A percentile compares a stretch with the other conserved stretches of the same genome.
Evolutionary conservation across 2,888 invertebrate species (phyloP).

Genomic region (Nipponacmea schrenckii): DNA sequence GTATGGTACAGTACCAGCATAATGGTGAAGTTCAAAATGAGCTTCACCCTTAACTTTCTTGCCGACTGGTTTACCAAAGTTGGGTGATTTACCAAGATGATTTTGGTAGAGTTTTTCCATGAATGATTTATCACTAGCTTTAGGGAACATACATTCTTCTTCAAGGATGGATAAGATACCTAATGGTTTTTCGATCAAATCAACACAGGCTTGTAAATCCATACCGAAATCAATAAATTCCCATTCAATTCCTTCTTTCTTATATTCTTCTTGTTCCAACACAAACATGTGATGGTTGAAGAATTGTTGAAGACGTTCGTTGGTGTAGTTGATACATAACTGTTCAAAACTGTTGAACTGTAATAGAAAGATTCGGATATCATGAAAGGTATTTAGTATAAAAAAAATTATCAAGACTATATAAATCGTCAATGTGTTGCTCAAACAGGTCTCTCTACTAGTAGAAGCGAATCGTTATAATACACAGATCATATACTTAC

Average conservation of each 20-base stretch:
- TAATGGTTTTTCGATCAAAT: conserved; percentile 86
- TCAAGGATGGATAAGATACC: conserved; percentile 99
- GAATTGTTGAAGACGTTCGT: conserved; percentile 96
- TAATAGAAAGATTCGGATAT: conserved; percentile 19
- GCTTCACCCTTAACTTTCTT: conserved; percentile 95
- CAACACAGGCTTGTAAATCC: conserved; percentile 94
- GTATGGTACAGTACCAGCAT: conserved; percentile 97
- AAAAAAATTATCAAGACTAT: too few relatives aligned
- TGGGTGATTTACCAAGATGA: conserved; percentile 88
- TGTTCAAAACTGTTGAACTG: conserved; percentile 98
- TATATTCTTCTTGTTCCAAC: conserved; percentile 95
- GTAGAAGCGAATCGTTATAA: too few relatives aligned
- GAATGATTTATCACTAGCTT: conserved; percentile 98
- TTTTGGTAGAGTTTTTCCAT: conserved; percentile 98
- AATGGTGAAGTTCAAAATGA: conserved; percentile 98
- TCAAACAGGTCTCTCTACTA: too few relatives aligned
- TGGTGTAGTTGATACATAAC: conserved; percentile 97
- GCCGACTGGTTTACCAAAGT: conserved; percentile 72
- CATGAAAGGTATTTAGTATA: too few relatives aligned
- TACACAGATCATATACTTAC: conserved; percentile 36
- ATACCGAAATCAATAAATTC: conserved; percentile 96
- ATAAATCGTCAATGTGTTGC: too few relatives aligned
- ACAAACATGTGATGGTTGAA: conserved; percentile 98
- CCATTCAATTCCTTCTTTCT: conserved; percentile 93
- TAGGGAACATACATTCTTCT: conserved; percentile 99